A percentile compares a stretch with the other conserved stretches of the same genome.
Evolutionary conservation across 2,888 invertebrate species (phyloP).

Genomic region (Drosophila helvetica): DNA sequence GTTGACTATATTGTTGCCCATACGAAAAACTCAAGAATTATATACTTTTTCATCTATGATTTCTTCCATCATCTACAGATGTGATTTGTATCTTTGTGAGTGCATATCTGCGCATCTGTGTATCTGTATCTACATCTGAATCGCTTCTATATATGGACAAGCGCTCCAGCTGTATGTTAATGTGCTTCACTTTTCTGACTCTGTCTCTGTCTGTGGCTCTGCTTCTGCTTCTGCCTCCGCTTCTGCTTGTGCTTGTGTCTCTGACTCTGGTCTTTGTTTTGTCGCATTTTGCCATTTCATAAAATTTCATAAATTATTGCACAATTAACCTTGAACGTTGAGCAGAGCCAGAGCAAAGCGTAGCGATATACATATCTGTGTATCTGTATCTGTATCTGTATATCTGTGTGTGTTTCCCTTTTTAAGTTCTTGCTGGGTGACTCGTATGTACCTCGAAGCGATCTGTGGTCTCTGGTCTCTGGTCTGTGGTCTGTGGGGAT

Average conservation of each 20-base stretch:
- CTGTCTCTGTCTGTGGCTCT: constrained; percentile 2
- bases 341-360: constrained; percentile 7
- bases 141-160: constrained; percentile 26
- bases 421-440: constrained; percentile 51
- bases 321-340: constrained; percentile 70
- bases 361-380: not conserved
- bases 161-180: constrained; percentile 42
- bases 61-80: not conserved
- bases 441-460: constrained; percentile 14
- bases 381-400: not conserved
- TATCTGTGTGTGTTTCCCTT: constrained; percentile 42
- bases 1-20: constrained; percentile 1
- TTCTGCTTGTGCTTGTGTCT: not conserved
- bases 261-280: constrained; percentile 27
- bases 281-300: constrained; percentile 55
- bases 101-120: constrained; percentile 1
- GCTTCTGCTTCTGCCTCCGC: constrained; percentile 10
- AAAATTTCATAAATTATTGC: constrained; percentile 70
- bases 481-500: constrained; percentile 14
- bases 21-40: not conserved
- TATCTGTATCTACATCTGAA: constrained; percentile 8
- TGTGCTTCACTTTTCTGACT: constrained; percentile 19
- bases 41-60: not conserved
- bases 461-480: constrained; percentile 26
- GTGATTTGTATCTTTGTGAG: not conserved